Percentiles rank a stretch among this genome's conserved stretches.
Conservation (phyloP, 2,888 invertebrate species). For the Crocallis elinguaria region DNA sequence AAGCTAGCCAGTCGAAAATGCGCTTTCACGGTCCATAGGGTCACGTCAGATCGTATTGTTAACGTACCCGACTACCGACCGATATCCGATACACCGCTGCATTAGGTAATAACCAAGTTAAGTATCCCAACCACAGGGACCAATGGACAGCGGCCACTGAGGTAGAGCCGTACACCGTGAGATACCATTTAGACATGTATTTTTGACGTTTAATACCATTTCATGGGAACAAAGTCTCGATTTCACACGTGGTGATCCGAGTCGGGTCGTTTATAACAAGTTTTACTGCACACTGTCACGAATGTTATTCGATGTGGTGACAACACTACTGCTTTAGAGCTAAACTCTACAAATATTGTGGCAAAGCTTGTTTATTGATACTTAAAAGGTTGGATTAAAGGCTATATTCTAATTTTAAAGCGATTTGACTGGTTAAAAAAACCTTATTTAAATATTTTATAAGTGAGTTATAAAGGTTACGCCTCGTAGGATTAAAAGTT, state of each 20-base stretch:
- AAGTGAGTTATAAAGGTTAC: constrained; percentile 1
- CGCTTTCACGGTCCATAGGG: constrained; percentile 70
- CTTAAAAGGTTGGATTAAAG: constrained; percentile 5
- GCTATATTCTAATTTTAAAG: constrained; percentile 2
- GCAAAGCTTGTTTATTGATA: constrained; percentile 40
- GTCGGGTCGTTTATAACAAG: constrained; percentile 47
- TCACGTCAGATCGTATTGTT: constrained; percentile 56
- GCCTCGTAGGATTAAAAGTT: background rate
- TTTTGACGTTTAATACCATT: constrained; percentile 64
- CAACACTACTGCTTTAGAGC: constrained; percentile 28
- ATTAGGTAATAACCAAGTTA: constrained; percentile 49
- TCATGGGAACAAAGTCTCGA: constrained; percentile 67
- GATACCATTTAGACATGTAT: constrained; percentile 59
- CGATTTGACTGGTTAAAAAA: background rate
- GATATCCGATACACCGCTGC: constrained; percentile 64
- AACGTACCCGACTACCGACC: constrained; percentile 46
- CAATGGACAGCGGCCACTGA: constrained; percentile 68
- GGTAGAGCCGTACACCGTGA: constrained; percentile 67
- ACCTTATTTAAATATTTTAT: constrained; percentile 10
- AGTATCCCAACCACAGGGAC: constrained; percentile 52
- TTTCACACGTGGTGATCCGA: constrained; percentile 63
- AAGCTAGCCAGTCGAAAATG: constrained; percentile 43
- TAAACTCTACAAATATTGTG: constrained; percentile 41
- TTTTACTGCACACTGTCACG: constrained; percentile 59
- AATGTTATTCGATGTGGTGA: constrained; percentile 45